A percentile compares a stretch with the other conserved stretches of the same genome.
These are phyloP conservation scores for Nowickia ferox DNA, from an alignment of 2,888 invertebrate species.

Conservation along the genomic window DNA sequence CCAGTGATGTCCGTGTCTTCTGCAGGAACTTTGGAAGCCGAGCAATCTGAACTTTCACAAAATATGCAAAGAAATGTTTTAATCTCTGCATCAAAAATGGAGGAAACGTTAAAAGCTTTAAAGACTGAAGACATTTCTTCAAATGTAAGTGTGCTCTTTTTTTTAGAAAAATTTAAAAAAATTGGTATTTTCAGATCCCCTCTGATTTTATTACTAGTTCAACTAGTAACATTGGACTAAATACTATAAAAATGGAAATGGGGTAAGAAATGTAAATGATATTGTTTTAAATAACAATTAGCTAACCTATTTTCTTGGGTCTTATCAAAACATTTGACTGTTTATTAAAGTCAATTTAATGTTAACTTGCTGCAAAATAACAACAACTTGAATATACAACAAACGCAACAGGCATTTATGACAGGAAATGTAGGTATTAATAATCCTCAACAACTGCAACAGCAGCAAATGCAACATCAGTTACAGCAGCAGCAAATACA, in stretches of 20 bases:
- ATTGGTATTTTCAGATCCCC: constrained; percentile 41
- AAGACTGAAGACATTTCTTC: constrained; percentile 75
- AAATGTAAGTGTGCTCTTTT: constrained; percentile 42
- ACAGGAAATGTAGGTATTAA: constrained; percentile 20
- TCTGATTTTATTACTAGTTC: constrained; percentile 52
- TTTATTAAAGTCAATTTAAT: constrained; percentile 57
- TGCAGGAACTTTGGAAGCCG: constrained; percentile 19
- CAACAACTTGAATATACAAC: constrained; percentile 51
- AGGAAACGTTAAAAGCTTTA: constrained; percentile 88
- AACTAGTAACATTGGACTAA: constrained; percentile 52
- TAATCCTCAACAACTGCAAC: constrained; percentile 46
- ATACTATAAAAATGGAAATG: constrained; percentile 66
- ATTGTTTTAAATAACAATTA: neutral
- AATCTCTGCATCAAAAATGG: constrained; percentile 82
- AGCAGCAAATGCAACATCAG: constrained; percentile 57
- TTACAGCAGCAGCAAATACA: constrained; percentile 47
- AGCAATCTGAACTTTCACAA: constrained; percentile 83
- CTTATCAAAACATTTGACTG: neutral
- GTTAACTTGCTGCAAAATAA: constrained; percentile 56
- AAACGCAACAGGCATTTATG: constrained; percentile 43
- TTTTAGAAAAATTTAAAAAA: neutral
- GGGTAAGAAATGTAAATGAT: constrained; percentile 42
- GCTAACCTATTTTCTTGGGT: neutral
- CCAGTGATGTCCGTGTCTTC: neutral
- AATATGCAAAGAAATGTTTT: constrained; percentile 77